Conservation (phyloP, 2,888 invertebrate genomes). For the Amblyjoppa proteus region DNA sequence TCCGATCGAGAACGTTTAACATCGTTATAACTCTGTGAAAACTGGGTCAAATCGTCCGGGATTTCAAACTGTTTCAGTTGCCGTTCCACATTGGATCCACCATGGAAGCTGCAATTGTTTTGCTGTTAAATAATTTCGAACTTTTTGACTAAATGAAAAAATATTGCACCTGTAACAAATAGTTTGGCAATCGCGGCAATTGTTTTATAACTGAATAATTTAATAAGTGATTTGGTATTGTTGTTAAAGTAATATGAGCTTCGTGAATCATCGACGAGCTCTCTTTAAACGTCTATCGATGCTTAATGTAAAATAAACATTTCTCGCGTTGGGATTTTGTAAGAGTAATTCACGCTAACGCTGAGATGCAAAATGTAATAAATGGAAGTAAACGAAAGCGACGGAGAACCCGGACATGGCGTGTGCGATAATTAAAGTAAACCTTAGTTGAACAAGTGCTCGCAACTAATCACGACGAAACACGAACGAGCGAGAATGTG, state of each 20-base stretch:
- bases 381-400: conserved; percentile 56
- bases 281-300: background rate
- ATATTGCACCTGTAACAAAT: background rate
- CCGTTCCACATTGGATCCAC: conserved; percentile 65
- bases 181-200: background rate
- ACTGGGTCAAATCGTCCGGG: conserved; percentile 79
- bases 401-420: conserved; percentile 28
- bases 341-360: background rate
- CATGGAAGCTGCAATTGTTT: conserved; percentile 57
- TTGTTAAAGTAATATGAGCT: background rate
- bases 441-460: conserved; percentile 65
- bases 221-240: background rate
- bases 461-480: conserved; percentile 64
- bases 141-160: background rate
- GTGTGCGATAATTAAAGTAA: conserved; percentile 63
- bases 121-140: conserved; percentile 23
- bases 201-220: background rate
- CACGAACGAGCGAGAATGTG: conserved; percentile 41
- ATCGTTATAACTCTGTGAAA: conserved; percentile 77
- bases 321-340: conserved; percentile 17
- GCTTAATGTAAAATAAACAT: conserved; percentile 27
- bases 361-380: conserved; percentile 51
- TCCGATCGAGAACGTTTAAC: conserved; percentile 76
- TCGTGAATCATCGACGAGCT: background rate
- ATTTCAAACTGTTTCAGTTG: conserved; percentile 52